Percentiles rank a stretch among this genome's conserved stretches.
Conservation (phyloP, 30 jellyfish, hydroid and myxozoan species). For the Turritopsis rubra region DNA sequence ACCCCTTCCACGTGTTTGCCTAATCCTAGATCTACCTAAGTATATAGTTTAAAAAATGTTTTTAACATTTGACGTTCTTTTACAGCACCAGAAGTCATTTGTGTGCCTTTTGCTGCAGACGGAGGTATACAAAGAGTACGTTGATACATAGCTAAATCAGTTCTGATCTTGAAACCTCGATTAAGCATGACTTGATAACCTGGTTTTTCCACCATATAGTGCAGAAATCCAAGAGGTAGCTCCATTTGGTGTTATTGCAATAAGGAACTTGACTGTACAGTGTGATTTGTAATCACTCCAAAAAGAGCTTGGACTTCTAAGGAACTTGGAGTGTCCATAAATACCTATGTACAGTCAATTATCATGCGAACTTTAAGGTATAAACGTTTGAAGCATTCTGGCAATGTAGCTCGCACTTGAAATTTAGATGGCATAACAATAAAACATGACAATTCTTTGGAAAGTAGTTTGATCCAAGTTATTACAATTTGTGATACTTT, state of each 20-base stretch:
- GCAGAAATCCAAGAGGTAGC: conserved; percentile 53
- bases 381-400: conserved; percentile 35
- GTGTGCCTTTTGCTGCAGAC: conserved; percentile 41
- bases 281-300: conserved; percentile 62
- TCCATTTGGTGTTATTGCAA: conserved; percentile 54
- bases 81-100: conserved; percentile 30
- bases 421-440: conserved; percentile 48
- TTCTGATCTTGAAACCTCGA: conserved; percentile 47
- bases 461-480: conserved; percentile 44
- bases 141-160: conserved; percentile 18
- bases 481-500: conserved; percentile 30
- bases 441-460: conserved; percentile 35
- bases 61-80: no score
- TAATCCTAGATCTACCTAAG: conserved; percentile 31
- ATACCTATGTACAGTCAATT: conserved; percentile 45
- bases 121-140: conserved; percentile 54
- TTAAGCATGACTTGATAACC: conserved; percentile 40
- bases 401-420: conserved; percentile 37
- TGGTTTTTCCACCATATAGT: conserved; percentile 57
- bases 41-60: no score
- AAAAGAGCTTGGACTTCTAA: conserved; percentile 29
- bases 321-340: conserved; percentile 50
- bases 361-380: conserved; percentile 37
- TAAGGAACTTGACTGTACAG: conserved; percentile 35
- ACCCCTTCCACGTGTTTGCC: conserved; percentile 18